Base-by-base conservation (phyloP, 2,113 vertebrate species). In the Atractosteus spatula region DNA sequence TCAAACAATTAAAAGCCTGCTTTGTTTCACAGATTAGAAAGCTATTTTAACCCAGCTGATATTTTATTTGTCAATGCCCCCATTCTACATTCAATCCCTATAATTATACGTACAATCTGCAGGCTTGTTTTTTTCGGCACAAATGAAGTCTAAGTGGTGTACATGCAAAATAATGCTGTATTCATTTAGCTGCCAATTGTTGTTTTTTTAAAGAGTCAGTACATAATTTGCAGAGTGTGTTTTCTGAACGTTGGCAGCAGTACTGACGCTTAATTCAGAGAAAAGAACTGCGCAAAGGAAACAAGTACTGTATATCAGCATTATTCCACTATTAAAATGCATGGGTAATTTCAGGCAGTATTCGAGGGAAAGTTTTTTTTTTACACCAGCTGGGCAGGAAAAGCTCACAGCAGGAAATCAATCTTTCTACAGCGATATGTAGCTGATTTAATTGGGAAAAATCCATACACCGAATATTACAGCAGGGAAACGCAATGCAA, bases 21-120 rank as follows among this genome's bases (percentile, higher is more conserved):
- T 70, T 59, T 3, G 41, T 66, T 76, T 66, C 51, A 68, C 42
- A 45, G 74, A 68, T 76, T 76, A 73, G 70, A 78, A 66, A 57
- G 77, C 70, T 86, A 83, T 87, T 84, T 87, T 87, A 67, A 77
- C 77, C 63, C 75, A 79, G 81, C 77, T 78, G 77, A 85, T 86
- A 76, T 73, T 83, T 73, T 83, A 84, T 85, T 87, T 86, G 81
- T 87, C 73, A 71, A 78, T 76, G 82, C 80, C 79, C 29, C 66
- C 72, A 79, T 71, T 45, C 71, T 70, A n/a, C 57, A 59, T 6
- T 70, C 79, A 57, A 57, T 75, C 81, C 77, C 62, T 82, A 83
- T 85, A 86, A 88, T 87, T 80, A 80, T 74, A 83, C 67, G 41
- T 69, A 66, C 64, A 41, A 45, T 65, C 61, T 62, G 51, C 14